phyloP scores from a whole-genome alignment of 2,113 vertebrate genomes.

The Marmota flaviventris region DNA sequence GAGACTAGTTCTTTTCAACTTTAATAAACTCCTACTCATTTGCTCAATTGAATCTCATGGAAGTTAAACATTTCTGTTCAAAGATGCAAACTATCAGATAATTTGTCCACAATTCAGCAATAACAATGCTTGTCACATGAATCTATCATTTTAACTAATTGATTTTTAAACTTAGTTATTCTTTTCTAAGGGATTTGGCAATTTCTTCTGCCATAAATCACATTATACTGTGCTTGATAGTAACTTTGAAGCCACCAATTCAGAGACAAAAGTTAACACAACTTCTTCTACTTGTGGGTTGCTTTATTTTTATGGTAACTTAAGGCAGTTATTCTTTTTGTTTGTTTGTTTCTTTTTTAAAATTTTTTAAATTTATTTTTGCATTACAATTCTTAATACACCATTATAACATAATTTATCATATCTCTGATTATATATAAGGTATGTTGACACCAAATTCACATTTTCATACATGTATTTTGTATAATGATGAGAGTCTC shows the following conservation, averaged over 20 bases:
- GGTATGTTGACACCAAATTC: too few species aligned
- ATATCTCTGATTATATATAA: too few species aligned
- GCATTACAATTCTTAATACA: too few species aligned
- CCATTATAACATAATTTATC: too few species aligned
- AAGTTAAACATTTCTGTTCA: not conserved
- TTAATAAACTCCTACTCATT: not conserved
- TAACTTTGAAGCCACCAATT: not conserved
- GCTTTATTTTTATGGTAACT: not conserved
- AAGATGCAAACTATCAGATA: not conserved
- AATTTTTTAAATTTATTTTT: too few species aligned
- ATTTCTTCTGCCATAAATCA: not conserved
- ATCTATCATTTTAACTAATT: not conserved
- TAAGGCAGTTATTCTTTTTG: not conserved
- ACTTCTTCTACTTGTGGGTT: not conserved
- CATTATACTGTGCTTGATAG: not conserved
- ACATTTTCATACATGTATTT: too few species aligned
- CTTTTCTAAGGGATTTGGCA: not conserved
- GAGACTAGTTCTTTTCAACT: not conserved
- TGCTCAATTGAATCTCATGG: not conserved
- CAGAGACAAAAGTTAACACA: not conserved
- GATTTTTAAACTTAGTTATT: not conserved
- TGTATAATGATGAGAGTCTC: too few species aligned
- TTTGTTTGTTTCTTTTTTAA: too few species aligned
- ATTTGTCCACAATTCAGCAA: not conserved
- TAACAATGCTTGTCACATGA: not conserved